Evolutionary conservation across 2,113 vertebrate genomes (phyloP).

Genomic region (Coracopsis vasa): DNA sequence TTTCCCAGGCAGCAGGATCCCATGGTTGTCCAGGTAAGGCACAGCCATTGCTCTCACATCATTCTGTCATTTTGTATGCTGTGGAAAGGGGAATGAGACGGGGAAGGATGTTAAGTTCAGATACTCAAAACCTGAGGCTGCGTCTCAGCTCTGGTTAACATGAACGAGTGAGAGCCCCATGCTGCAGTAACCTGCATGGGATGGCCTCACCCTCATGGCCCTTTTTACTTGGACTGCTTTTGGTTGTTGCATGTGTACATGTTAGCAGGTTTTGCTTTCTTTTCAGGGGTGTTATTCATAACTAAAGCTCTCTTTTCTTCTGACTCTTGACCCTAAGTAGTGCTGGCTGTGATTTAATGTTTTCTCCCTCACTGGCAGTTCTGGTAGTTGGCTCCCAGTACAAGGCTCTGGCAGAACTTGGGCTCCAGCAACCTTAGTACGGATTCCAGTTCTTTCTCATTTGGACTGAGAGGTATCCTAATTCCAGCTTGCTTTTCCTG

Average conservation of each 20-base stretch:
- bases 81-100: not conserved
- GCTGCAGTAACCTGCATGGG: accelerated
- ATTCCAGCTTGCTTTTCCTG: conserved; percentile 16
- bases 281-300: not conserved
- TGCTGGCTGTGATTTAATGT: not conserved
- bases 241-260: not conserved
- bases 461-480: not conserved
- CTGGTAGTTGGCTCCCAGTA: not conserved
- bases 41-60: not conserved
- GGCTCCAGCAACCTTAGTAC: not conserved
- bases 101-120: not conserved
- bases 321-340: not conserved
- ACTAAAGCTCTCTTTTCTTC: not conserved
- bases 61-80: too few species aligned
- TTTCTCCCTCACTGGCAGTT: not conserved
- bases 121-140: not conserved
- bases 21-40: not conserved
- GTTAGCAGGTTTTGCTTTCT: not conserved
- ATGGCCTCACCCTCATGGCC: not conserved
- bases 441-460: not conserved
- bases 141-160: not conserved
- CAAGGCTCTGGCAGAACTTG: not conserved
- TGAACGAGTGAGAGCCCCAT: accelerated
- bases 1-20: not conserved
- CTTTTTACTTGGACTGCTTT: not conserved